phyloP scores from a whole-genome alignment of 2,113 vertebrate species.

The Atractosteus spatula region DNA sequence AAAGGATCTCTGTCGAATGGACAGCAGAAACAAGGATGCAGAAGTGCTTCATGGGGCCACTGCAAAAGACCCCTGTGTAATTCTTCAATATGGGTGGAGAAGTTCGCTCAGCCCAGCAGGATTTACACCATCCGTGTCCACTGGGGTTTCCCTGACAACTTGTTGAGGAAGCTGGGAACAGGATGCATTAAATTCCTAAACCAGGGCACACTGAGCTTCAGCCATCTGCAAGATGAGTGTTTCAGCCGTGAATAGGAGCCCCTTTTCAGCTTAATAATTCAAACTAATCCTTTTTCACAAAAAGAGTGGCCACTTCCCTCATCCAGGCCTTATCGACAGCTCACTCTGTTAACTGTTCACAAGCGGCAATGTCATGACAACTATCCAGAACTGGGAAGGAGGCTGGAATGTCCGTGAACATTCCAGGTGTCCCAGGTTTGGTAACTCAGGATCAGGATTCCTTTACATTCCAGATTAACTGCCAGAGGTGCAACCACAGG shows the following conservation, averaged over 20 bases:
- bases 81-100: no score
- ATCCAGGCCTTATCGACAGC: constrained; percentile 5
- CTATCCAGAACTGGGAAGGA: constrained; percentile 15
- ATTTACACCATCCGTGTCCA: no score
- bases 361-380: constrained; percentile 39
- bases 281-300: no score
- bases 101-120: no score
- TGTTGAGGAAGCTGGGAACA: neutral
- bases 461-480: no score
- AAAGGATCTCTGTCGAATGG: no score
- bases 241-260: neutral
- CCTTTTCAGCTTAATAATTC: neutral
- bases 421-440: constrained; percentile 68
- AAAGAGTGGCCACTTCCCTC: neutral
- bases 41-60: no score
- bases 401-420: constrained; percentile 10
- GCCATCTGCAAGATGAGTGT: constrained; percentile 19
- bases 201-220: constrained; percentile 1
- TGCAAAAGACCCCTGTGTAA: no score
- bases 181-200: neutral
- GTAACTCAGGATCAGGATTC: constrained; percentile 8
- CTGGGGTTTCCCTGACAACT: neutral
- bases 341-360: constrained; percentile 61
- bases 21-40: no score
- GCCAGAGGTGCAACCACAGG: no score